A percentile compares a stretch with the other conserved stretches of the same genome.
phyloP scores from a whole-genome alignment of 2,797 vertebrate species.

The Ficedula albicollis region DNA sequence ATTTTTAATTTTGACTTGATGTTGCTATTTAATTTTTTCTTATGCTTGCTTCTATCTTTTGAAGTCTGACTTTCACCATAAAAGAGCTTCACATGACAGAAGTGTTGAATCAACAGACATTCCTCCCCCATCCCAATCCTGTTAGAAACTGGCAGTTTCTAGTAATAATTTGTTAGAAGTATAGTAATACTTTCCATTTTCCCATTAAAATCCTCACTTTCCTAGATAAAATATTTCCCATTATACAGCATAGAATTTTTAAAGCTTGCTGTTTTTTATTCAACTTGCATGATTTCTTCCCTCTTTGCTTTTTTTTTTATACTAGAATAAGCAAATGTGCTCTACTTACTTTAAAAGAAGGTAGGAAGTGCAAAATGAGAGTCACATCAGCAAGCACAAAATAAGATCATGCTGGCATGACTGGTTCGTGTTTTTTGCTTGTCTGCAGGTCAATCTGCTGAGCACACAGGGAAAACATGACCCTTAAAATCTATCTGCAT shows the following conservation, averaged over 20 bases:
- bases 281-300: background rate
- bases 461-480: background rate
- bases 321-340: background rate
- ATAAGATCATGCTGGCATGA: background rate
- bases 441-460: background rate
- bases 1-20: background rate
- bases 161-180: background rate
- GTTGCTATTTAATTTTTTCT: background rate
- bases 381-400: background rate
- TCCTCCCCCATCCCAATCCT: rapidly evolving
- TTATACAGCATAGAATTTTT: background rate
- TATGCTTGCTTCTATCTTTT: background rate
- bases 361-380: background rate
- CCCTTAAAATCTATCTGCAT: slow-evolving; percentile 10
- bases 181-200: background rate
- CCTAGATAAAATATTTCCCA: background rate
- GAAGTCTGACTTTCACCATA: background rate
- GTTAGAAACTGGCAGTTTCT: background rate
- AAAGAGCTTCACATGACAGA: background rate
- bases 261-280: background rate
- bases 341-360: background rate
- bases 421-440: background rate
- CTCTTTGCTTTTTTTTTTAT: background rate
- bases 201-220: background rate
- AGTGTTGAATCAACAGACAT: background rate